phyloP scores from a whole-genome alignment of 2,888 invertebrate genomes.

The Cheilosia pagana region DNA sequence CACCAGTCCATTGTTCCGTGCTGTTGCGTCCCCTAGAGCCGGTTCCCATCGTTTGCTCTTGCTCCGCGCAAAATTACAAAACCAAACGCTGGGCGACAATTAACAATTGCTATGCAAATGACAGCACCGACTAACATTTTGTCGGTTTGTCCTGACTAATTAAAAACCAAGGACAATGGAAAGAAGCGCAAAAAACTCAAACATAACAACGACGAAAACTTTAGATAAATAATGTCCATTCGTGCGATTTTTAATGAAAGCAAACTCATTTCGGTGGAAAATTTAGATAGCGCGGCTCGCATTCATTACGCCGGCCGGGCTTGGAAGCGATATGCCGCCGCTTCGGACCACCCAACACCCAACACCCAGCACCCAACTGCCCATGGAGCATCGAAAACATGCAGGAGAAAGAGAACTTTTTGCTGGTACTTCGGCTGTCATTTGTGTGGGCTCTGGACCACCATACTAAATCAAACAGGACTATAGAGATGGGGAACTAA shows the following conservation, averaged over 20 bases:
- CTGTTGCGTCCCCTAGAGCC: conserved; percentile 62
- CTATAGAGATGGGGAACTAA: conserved; percentile 14
- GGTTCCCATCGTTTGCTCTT: conserved; percentile 32
- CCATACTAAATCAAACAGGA: conserved; percentile 57
- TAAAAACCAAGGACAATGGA: conserved; percentile 77
- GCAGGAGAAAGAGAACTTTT: conserved; percentile 17
- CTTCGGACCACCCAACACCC: not conserved
- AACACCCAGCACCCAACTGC: not conserved
- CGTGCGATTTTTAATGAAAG: conserved; percentile 75
- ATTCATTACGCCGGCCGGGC: conserved; percentile 49
- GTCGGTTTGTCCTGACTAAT: conserved; percentile 77
- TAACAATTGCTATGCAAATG: conserved; percentile 82
- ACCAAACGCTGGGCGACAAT: conserved; percentile 58
- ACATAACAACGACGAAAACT: conserved; percentile 67
- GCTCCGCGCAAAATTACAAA: conserved; percentile 30
- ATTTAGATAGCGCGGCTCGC: conserved; percentile 69
- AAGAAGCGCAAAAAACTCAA: conserved; percentile 65
- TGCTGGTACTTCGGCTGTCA: conserved; percentile 51
- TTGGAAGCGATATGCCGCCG: conserved; percentile 30
- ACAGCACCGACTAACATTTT: conserved; percentile 77
- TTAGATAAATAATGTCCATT: conserved; percentile 72
- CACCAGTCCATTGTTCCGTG: conserved; percentile 59
- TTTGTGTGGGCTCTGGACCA: conserved; percentile 49
- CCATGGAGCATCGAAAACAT: not conserved
- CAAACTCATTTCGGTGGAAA: conserved; percentile 76